Evolutionary conservation across 2,113 vertebrate genomes (phyloP).

Genomic region (Trematomus loennbergii): DNA sequence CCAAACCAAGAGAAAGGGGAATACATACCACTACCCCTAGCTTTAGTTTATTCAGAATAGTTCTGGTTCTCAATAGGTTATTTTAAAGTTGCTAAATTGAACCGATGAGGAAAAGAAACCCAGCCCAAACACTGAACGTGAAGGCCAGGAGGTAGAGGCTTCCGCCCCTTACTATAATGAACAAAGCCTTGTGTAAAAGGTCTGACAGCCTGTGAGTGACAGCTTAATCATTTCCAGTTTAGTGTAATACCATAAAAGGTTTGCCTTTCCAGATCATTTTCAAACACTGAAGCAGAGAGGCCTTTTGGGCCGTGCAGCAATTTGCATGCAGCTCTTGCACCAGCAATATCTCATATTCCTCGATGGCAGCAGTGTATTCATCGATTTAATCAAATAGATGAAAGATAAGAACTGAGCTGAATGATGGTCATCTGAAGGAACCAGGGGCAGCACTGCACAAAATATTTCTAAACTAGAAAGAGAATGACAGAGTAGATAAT

Average conservation of each 20-base stretch:
- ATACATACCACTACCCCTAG: conserved; percentile 16
- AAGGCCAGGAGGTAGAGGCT: conserved; percentile 38
- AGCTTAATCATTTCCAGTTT: conserved; percentile 63
- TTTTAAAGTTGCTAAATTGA: conserved; percentile 27
- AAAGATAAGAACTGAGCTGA: conserved; percentile 14
- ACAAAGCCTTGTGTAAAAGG: conserved; percentile 38
- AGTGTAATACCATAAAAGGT: conserved; percentile 59
- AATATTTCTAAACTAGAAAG: neutral
- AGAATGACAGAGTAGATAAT: neutral
- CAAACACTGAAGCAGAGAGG: conserved; percentile 49
- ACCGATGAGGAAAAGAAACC: neutral
- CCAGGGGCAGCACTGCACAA: neutral
- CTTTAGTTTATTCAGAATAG: conserved; percentile 16
- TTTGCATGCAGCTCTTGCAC: conserved; percentile 49
- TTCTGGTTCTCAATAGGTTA: conserved; percentile 3
- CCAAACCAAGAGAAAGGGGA: conserved; percentile 6
- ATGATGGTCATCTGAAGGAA: conserved; percentile 17
- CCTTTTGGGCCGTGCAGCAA: conserved; percentile 29
- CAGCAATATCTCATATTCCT: conserved; percentile 31
- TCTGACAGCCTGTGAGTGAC: conserved; percentile 62
- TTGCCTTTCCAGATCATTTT: conserved; percentile 48
- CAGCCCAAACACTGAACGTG: conserved; percentile 23
- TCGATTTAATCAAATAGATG: conserved; percentile 36
- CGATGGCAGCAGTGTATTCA: conserved; percentile 32
- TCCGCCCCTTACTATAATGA: conserved; percentile 27